These are phyloP conservation scores for Centropristis striata DNA, from an alignment of 2,113 vertebrate species.

Conservation along the genomic window DNA sequence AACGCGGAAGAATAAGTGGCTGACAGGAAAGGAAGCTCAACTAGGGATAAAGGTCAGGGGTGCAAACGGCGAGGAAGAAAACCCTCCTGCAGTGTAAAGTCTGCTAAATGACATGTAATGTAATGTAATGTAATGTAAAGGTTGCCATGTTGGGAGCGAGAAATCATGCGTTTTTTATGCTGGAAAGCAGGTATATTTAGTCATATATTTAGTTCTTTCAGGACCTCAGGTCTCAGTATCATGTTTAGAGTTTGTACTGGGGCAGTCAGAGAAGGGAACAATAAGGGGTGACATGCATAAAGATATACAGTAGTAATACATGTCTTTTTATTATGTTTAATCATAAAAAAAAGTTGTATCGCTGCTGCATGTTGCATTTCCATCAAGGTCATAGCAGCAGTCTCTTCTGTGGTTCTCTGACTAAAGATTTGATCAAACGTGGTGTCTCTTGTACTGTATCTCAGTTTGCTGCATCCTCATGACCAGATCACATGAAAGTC, in stretches of 20 bases:
- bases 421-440: conserved; percentile 25
- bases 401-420: background rate
- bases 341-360: too few species aligned
- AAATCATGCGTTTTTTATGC: background rate
- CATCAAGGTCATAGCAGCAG: background rate
- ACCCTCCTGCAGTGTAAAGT: background rate
- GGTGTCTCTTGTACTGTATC: conserved; percentile 10
- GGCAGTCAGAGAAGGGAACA: background rate
- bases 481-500: conserved; percentile 55
- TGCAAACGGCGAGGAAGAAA: conserved; percentile 10
- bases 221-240: background rate
- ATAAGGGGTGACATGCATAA: background rate
- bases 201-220: background rate
- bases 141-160: background rate
- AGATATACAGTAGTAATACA: background rate
- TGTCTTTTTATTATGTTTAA: background rate
- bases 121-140: too few species aligned
- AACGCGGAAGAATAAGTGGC: conserved; percentile 65
- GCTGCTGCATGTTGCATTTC: background rate
- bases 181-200: background rate
- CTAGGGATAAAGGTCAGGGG: conserved; percentile 38
- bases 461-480: conserved; percentile 29
- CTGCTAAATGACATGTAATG: too few species aligned
- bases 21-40: conserved; percentile 25
- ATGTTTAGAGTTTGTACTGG: background rate